These are phyloP conservation scores for Cyprinodon tularosa DNA, from an alignment of 2,113 vertebrate species.

Conservation along the genomic window DNA sequence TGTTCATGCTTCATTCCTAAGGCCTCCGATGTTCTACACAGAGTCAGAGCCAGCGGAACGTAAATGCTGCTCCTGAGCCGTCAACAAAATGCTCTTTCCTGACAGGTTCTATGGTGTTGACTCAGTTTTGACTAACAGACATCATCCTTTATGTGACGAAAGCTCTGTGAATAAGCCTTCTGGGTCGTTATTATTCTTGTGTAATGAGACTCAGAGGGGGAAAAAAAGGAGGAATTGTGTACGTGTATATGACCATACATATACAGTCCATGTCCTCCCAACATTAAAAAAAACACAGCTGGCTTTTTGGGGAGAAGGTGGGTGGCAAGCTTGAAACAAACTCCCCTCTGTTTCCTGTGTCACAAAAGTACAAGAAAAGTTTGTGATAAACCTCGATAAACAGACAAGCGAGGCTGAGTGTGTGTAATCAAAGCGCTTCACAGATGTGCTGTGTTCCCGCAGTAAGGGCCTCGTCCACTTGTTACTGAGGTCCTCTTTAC, in stretches of 20 bases:
- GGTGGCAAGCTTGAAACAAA: constrained; percentile 73
- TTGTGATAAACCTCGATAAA: constrained; percentile 87
- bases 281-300: constrained; percentile 82
- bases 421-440: constrained; percentile 66
- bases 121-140: background rate
- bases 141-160: background rate
- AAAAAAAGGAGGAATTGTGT: constrained; percentile 32
- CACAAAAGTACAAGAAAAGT: constrained; percentile 69
- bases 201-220: background rate
- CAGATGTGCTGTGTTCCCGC: constrained; percentile 67
- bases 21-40: constrained; percentile 43
- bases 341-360: constrained; percentile 78
- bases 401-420: constrained; percentile 76
- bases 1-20: constrained; percentile 46
- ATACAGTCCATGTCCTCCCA: constrained; percentile 34
- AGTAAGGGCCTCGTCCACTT: constrained; percentile 51
- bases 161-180: background rate
- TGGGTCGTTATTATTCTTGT: constrained; percentile 32
- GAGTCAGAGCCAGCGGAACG: constrained; percentile 33
- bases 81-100: constrained; percentile 46
- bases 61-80: constrained; percentile 46
- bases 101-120: constrained; percentile 19
- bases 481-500: constrained; percentile 41
- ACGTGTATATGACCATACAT: constrained; percentile 28
- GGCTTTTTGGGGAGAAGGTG: constrained; percentile 72